Conservation (phyloP, 2,113 vertebrate genomes). For the Syngnathus typhle region DNA sequence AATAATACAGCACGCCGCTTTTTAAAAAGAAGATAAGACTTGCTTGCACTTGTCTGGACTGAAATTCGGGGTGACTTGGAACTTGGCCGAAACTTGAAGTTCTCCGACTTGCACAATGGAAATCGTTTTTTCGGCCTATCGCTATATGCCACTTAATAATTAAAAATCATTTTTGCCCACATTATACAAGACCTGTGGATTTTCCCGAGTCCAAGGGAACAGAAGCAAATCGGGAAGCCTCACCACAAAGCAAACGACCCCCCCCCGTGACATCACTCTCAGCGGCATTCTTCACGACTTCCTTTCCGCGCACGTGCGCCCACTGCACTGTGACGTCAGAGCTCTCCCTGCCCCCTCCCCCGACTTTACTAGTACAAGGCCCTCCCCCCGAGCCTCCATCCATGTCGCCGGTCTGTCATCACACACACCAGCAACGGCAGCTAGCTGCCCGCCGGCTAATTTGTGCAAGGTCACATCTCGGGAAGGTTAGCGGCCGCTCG, state of each 20-base stretch:
- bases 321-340: conserved; percentile 28
- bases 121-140: not conserved
- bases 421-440: not conserved
- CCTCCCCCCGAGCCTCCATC: not conserved
- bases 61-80: no score
- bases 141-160: no score
- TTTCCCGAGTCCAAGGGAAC: no score
- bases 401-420: conserved; percentile 3
- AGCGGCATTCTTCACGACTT: conserved; percentile 1
- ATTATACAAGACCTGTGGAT: no score
- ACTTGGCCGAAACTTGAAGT: no score
- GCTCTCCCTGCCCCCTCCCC: not conserved
- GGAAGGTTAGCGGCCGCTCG: not conserved
- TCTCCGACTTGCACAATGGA: no score
- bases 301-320: conserved; percentile 2
- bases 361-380: not conserved
- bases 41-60: no score
- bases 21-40: not conserved
- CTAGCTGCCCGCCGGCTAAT: not conserved
- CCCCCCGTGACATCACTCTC: not conserved
- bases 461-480: not conserved
- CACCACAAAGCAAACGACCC: no score
- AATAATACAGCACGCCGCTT: not conserved
- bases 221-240: no score
- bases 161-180: no score